Conservation (phyloP, 2,113 vertebrate species). For the Chionis minor region DNA sequence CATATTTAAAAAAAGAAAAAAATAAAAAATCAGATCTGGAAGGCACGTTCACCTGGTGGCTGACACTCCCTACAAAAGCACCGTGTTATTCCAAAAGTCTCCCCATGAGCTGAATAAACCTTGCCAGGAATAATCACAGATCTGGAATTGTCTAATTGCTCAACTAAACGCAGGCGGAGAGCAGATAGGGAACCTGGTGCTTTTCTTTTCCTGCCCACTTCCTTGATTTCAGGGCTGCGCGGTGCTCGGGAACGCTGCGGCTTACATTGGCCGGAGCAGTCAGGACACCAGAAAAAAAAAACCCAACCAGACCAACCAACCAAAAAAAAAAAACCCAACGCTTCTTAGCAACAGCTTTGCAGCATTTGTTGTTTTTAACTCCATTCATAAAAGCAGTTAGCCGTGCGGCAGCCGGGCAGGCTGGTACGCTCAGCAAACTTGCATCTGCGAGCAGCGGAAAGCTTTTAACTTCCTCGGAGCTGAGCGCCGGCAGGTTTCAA, state of each 20-base stretch:
- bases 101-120: conserved; percentile 38
- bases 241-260: not conserved
- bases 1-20: not conserved
- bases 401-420: not conserved
- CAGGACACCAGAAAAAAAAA: not conserved
- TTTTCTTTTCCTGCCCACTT: conserved; percentile 29
- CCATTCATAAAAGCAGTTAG: conserved; percentile 59
- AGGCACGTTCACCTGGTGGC: conserved; percentile 20
- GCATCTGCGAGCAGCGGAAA: not conserved
- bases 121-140: conserved; percentile 43
- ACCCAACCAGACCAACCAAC: not conserved
- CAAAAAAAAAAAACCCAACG: not conserved
- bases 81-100: conserved; percentile 18
- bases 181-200: conserved; percentile 13
- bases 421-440: not conserved
- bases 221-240: not conserved
- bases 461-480: not conserved
- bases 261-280: not conserved
- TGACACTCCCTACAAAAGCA: conserved; percentile 50
- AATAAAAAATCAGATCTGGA: conserved; percentile 43
- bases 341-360: conserved; percentile 21
- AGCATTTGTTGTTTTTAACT: conserved; percentile 14
- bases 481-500: not conserved
- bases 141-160: conserved; percentile 20
- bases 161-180: not conserved